Percentiles rank a stretch among this genome's conserved stretches.
These are phyloP conservation scores for Leucophora obtusa DNA, from an alignment of 2,888 invertebrate genomes.

Conservation along the genomic window DNA sequence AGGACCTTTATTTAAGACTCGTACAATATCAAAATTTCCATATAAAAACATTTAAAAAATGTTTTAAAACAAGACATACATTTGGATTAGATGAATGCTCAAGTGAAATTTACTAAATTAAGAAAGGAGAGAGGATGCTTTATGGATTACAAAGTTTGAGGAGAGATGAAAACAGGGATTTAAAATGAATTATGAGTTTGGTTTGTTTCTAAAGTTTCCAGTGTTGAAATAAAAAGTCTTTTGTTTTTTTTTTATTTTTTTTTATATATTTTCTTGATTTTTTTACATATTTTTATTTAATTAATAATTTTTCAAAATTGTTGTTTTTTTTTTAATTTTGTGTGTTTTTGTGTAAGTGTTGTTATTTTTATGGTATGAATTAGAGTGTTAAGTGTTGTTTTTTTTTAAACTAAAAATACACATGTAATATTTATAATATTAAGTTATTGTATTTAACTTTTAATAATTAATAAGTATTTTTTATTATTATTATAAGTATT, in stretches of 20 bases:
- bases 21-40: no score
- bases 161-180: not conserved
- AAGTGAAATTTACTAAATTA: no score
- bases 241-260: conserved; percentile 46
- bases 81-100: no score
- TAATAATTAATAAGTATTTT: conserved; percentile 25
- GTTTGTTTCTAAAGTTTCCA: conserved; percentile 38
- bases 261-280: conserved; percentile 49
- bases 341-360: conserved; percentile 30
- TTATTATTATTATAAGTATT: conserved; percentile 28
- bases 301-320: conserved; percentile 38
- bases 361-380: conserved; percentile 22
- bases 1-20: no score
- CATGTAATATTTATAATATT: conserved; percentile 64
- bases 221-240: conserved; percentile 60
- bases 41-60: no score
- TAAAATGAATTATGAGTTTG: not conserved
- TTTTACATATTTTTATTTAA: conserved; percentile 58
- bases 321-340: conserved; percentile 28
- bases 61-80: no score
- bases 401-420: conserved; percentile 57
- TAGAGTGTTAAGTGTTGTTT: conserved; percentile 39
- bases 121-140: not conserved
- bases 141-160: not conserved
- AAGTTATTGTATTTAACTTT: conserved; percentile 51